Percentiles rank a stretch among this genome's conserved stretches.
Evolutionary conservation across 2,113 vertebrate genomes (phyloP).

Genomic region (Sorex araneus): DNA sequence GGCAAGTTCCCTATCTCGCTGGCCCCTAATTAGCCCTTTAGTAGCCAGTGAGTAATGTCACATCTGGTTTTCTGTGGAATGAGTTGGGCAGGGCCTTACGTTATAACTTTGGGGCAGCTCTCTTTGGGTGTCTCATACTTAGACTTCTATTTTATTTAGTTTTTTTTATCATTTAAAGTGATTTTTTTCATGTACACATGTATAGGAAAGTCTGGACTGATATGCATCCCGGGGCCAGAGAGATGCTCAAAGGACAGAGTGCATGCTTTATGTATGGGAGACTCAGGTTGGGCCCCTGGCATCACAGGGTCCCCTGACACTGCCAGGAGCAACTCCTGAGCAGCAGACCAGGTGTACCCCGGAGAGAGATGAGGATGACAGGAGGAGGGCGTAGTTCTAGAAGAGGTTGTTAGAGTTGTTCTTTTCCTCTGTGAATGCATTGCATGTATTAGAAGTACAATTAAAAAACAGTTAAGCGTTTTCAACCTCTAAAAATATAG

Average conservation of each 20-base stretch:
- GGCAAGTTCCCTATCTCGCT: too few species aligned
- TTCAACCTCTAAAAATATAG: conserved; percentile 41
- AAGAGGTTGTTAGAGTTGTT: conserved; percentile 12
- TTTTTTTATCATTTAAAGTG: not conserved
- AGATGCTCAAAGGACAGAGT: too few species aligned
- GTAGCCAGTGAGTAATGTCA: not conserved
- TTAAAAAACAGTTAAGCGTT: conserved; percentile 38
- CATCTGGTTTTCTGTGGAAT: not conserved
- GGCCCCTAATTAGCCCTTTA: not conserved
- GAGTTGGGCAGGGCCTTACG: not conserved
- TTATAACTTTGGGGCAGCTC: not conserved
- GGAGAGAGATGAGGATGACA: too few species aligned
- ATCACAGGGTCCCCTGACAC: too few species aligned
- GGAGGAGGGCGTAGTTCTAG: not conserved
- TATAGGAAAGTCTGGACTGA: conserved; percentile 8
- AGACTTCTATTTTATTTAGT: not conserved
- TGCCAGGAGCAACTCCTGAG: too few species aligned
- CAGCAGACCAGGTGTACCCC: too few species aligned
- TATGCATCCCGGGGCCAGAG: not conserved
- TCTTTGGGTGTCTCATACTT: not conserved
- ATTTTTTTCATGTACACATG: not conserved
- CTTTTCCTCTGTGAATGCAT: conserved; percentile 21
- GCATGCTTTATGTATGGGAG: too few species aligned
- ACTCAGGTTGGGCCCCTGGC: too few species aligned
- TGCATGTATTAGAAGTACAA: conserved; percentile 8